phyloP scores from a whole-genome alignment of 1,140 invertebrate genomes.

The Aphelenchoides avenae region DNA sequence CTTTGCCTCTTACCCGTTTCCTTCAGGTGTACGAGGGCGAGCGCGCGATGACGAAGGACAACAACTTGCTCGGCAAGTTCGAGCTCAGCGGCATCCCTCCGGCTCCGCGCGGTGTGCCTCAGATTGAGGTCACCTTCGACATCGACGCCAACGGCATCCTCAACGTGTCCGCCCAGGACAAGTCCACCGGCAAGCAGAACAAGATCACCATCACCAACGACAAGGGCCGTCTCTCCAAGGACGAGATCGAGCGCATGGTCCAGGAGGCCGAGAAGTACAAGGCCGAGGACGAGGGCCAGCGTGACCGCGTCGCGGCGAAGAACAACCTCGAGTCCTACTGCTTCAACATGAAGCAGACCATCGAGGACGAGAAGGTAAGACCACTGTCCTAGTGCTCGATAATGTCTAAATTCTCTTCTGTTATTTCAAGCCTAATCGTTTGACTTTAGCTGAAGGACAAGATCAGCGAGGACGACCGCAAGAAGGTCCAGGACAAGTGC shows the following conservation, averaged over 20 bases:
- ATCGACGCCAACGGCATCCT: slow-evolving; percentile 66
- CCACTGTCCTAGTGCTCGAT: too few relatives aligned
- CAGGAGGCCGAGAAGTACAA: slow-evolving; percentile 91
- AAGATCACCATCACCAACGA: slow-evolving; percentile 89
- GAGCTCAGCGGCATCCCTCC: slow-evolving; percentile 66
- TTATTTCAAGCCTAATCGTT: slow-evolving; percentile 16
- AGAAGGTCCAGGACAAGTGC: slow-evolving; percentile 80
- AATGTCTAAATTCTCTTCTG: background rate
- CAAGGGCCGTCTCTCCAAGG: slow-evolving; percentile 89
- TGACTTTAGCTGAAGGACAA: slow-evolving; percentile 62
- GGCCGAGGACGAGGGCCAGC: slow-evolving; percentile 83
- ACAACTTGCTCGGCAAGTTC: slow-evolving; percentile 65
- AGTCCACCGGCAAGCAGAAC: slow-evolving; percentile 85
- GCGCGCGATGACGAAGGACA: slow-evolving; percentile 39
- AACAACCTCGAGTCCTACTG: slow-evolving; percentile 91
- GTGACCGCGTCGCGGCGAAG: slow-evolving; percentile 75
- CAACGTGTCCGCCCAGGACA: slow-evolving; percentile 64
- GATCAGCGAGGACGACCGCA: slow-evolving; percentile 77
- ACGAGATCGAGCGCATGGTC: slow-evolving; percentile 95
- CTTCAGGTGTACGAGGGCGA: slow-evolving; percentile 40
- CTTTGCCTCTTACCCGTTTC: too few relatives aligned
- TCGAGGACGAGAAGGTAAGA: slow-evolving; percentile 64
- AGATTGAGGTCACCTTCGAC: slow-evolving; percentile 68
- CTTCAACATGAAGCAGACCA: slow-evolving; percentile 83
- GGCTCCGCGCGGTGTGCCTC: slow-evolving; percentile 65